Conservation (phyloP, 2,797 vertebrate species). For the Pachyuromys duprasi region DNA sequence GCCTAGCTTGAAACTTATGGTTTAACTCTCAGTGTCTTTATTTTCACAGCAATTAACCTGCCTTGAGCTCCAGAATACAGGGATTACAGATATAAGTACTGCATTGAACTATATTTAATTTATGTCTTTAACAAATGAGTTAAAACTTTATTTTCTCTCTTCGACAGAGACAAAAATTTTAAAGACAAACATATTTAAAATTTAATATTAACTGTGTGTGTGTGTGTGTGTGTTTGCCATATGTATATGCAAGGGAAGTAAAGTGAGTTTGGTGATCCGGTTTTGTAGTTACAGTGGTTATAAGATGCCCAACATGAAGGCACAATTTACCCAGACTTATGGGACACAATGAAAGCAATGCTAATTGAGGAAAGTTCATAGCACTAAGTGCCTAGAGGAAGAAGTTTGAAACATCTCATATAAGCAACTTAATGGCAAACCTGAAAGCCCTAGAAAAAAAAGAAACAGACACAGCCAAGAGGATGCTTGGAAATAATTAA, state of each 20-base stretch:
- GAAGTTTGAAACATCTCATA: no score
- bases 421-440: no score
- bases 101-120: not conserved
- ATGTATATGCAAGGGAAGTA: not conserved
- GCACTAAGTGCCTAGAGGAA: no score
- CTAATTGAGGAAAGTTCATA: no score
- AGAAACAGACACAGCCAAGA: no score
- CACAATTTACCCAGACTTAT: no score
- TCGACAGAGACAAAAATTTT: not conserved
- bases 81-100: not conserved
- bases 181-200: not conserved
- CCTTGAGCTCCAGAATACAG: not conserved
- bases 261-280: not conserved
- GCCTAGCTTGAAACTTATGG: not conserved
- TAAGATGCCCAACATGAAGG: not conserved
- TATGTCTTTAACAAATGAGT: not conserved
- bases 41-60: not conserved
- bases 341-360: no score
- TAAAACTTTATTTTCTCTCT: not conserved
- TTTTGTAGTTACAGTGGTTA: not conserved
- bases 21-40: not conserved
- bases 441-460: no score
- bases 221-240: not conserved
- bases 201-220: not conserved
- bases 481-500: no score